Conservation (phyloP, 2,797 vertebrate genomes). For the Bucorvus abyssinicus region DNA sequence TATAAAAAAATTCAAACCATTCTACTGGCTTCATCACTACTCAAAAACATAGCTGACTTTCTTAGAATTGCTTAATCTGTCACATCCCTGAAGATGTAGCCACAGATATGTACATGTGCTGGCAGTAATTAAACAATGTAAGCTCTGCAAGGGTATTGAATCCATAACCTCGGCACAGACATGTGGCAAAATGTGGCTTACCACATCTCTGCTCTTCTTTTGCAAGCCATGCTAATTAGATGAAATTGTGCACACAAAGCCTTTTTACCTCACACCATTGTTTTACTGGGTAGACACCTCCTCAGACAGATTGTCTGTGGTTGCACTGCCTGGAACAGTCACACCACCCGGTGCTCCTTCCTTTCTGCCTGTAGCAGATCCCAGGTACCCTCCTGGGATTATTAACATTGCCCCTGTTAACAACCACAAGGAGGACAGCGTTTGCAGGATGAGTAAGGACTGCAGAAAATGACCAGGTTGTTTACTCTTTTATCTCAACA, state of each 20-base stretch:
- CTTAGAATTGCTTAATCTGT: background rate
- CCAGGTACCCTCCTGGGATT: background rate
- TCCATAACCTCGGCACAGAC: background rate
- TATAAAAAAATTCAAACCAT: background rate
- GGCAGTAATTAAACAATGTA: background rate
- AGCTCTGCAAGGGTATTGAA: background rate
- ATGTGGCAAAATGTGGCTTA: background rate
- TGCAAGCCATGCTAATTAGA: background rate
- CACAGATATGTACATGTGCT: background rate
- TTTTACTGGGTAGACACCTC: background rate
- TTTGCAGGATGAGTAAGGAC: background rate
- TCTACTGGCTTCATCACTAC: background rate
- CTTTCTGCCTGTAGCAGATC: background rate
- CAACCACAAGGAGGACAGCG: background rate
- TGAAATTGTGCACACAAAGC: background rate
- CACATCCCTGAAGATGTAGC: background rate
- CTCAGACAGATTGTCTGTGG: background rate
- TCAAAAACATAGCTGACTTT: background rate
- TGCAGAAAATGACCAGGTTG: background rate
- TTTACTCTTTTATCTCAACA: background rate
- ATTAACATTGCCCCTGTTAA: background rate
- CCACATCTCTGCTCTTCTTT: background rate
- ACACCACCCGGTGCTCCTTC: background rate
- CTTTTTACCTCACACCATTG: background rate
- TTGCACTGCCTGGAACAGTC: background rate